These are phyloP conservation scores for Erpetoichthys calabaricus DNA, from an alignment of 2,797 vertebrate genomes.

Conservation along the genomic window DNA sequence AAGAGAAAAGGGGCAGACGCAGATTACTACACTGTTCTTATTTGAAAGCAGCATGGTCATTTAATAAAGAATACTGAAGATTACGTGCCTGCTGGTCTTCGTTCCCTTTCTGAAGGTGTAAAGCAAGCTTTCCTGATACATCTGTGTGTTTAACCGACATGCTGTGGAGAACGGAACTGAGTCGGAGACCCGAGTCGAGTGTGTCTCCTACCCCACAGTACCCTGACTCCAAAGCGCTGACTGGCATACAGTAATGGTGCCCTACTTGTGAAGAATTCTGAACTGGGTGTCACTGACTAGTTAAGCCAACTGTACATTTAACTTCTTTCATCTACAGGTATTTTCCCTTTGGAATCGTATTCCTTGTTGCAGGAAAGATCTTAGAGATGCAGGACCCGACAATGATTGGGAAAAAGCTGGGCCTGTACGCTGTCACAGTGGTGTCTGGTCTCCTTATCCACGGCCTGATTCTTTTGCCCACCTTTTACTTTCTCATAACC, in stretches of 20 bases:
- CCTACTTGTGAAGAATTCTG: neutral
- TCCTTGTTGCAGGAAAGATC: constrained; percentile 78
- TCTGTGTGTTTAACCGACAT: no score
- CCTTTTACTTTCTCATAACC: constrained; percentile 66
- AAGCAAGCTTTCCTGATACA: no score
- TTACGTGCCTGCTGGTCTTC: no score
- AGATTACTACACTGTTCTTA: no score
- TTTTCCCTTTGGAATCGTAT: constrained; percentile 78
- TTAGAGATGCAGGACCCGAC: constrained; percentile 74
- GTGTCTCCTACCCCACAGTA: no score
- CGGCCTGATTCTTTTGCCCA: constrained; percentile 56
- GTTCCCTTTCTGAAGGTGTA: no score
- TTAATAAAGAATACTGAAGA: no score
- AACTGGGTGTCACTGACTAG: neutral
- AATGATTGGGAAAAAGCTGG: constrained; percentile 62
- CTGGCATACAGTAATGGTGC: neutral
- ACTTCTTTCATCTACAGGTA: constrained; percentile 46
- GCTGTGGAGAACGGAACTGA: no score
- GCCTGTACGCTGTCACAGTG: constrained; percentile 68
- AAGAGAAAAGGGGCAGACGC: no score
- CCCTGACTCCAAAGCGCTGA: no score
- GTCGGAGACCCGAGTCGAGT: no score
- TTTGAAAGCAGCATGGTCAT: no score
- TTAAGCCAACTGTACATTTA: neutral
- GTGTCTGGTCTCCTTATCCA: constrained; percentile 67